Base-by-base conservation (phyloP, 2,888 invertebrate genomes). In the Drosophila picticornis region DNA sequence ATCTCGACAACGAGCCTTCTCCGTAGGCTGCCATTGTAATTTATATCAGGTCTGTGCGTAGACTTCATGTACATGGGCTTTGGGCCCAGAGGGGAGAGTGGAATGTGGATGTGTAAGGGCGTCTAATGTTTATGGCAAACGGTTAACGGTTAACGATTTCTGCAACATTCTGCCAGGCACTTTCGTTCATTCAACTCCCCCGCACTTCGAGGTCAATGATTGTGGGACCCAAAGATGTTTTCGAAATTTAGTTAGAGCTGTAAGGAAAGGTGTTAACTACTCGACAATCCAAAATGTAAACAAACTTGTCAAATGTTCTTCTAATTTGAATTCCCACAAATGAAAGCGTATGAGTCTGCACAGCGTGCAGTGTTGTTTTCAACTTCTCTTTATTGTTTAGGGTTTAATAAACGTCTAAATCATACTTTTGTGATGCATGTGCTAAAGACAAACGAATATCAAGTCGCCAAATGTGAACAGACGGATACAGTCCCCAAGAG, bases 401-500 rank as follows among this genome's bases (percentile, higher is more conserved):
- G 62, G 71, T 83, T 90, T 90, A 87, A 87, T 87, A 90, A 87
- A 85, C 90, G 88, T 77, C 77, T 67, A 81, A 87, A 86, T 90
- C 89, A 88, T 86, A 90, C 80, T 74, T 87, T 87, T 88, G 85
- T 88, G 88, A 90, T 80, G 77, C 87, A 81, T 73, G 77, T 90
- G 87, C 82, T 90, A 87, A 87, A 90, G 87, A 90, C 86, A 87
- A 87, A 90, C 81, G 90, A 79, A 85, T 81, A 75, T 75, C 72
- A 77, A 80, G 58, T 68, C 72, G 75, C 50, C 71, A 72, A 62
- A 67, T 67, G 63, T 65, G 66, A 22, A 52, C 56, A 64, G 43
- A 25, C 25, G 46, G 9, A 46, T 16, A 46, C 9, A 25, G 46
- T 43, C 46, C 46, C 16, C 46, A 46, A 46, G 46, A 16, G 9